Evolutionary conservation across 35 echinoderm and acorn worm genomes (phyloP).

Genomic region (Stichopus chloronotus): DNA sequence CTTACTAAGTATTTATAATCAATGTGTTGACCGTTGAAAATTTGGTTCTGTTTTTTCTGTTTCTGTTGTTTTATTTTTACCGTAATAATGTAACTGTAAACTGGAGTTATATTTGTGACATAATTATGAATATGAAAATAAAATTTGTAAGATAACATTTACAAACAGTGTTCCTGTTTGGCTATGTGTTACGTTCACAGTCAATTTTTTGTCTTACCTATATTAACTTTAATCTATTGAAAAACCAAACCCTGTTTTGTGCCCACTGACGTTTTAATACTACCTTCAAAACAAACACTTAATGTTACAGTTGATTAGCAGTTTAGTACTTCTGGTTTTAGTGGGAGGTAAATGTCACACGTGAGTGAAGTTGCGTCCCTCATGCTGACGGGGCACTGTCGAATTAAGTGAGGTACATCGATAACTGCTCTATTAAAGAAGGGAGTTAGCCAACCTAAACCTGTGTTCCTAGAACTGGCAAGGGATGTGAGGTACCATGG

Average conservation of each 20-base stretch:
- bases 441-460: no score
- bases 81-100: constrained; percentile 36
- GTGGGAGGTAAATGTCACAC: no score
- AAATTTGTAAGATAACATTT: constrained; percentile 35
- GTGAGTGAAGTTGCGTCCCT: no score
- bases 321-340: neutral
- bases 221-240: neutral
- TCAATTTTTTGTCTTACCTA: neutral
- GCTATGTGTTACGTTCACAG: neutral
- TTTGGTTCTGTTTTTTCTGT: constrained; percentile 1
- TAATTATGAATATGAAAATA: constrained; percentile 44
- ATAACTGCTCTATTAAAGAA: no score
- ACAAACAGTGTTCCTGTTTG: neutral
- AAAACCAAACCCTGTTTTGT: neutral
- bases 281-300: neutral
- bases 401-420: no score
- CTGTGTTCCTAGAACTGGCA: no score
- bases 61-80: constrained; percentile 22
- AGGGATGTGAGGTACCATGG: no score
- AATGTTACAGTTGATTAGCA: neutral
- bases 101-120: constrained; percentile 52
- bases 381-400: no score
- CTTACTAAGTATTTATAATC: neutral
- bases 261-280: neutral
- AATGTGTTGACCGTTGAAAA: constrained; percentile 12